Evolutionary conservation across 2,797 vertebrate species (phyloP).

Genomic region (Margarornis squamiger): DNA sequence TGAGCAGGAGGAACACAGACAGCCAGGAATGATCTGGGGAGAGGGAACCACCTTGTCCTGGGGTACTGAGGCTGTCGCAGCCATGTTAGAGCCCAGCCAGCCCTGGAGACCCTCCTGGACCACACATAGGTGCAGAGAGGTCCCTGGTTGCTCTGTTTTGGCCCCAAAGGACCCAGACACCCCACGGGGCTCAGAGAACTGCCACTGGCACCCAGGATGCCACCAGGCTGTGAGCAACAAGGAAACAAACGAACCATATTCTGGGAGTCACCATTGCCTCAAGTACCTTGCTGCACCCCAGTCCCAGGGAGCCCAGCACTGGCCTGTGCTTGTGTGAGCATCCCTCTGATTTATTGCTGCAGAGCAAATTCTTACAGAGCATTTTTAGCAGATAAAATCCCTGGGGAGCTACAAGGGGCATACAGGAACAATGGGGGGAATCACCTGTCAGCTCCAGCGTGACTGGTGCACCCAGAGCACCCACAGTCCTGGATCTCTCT

Average conservation of each 20-base stretch:
- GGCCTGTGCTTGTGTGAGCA: background rate
- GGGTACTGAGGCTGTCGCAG: background rate
- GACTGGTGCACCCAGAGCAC: background rate
- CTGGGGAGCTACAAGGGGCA: background rate
- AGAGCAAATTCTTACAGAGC: background rate
- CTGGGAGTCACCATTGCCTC: background rate
- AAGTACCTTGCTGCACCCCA: background rate
- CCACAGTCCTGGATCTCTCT: background rate
- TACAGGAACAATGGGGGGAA: background rate
- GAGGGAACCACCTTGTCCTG: background rate
- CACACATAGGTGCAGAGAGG: fast-evolving
- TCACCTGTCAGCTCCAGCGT: fast-evolving
- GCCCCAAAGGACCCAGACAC: background rate
- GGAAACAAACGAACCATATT: background rate
- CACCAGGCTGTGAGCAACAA: background rate
- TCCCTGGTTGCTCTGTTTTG: background rate
- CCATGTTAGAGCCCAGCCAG: background rate
- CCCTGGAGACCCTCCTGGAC: background rate
- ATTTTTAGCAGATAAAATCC: background rate
- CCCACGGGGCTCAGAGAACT: background rate
- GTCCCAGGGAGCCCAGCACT: background rate
- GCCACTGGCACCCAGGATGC: fast-evolving
- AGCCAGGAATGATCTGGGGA: fast-evolving
- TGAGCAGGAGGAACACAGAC: background rate
- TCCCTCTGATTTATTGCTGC: conserved; percentile 23